Conservation (phyloP, 2,888 invertebrate genomes). For the Laspeyria flexula region DNA sequence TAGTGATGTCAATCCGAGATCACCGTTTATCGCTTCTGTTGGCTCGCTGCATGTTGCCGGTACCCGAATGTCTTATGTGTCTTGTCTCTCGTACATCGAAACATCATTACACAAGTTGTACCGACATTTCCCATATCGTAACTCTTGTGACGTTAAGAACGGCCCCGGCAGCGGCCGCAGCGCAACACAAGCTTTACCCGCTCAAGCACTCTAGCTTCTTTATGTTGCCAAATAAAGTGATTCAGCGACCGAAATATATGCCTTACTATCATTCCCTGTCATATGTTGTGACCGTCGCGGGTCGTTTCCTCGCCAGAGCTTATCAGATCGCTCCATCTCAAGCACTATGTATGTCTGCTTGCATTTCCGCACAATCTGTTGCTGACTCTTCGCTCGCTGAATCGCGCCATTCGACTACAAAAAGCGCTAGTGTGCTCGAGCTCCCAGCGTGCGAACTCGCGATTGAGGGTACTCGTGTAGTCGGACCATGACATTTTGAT, state of each 20-base stretch:
- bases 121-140: constrained; percentile 4
- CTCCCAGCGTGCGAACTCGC: constrained; percentile 51
- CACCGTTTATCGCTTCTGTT: constrained; percentile 77
- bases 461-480: constrained; percentile 76
- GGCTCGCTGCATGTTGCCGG: constrained; percentile 75
- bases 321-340: neutral
- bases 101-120: constrained; percentile 30
- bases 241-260: constrained; percentile 6
- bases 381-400: constrained; percentile 5
- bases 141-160: constrained; percentile 12
- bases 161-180: constrained; percentile 44
- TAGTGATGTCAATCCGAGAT: constrained; percentile 77
- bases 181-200: constrained; percentile 61
- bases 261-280: neutral
- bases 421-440: constrained; percentile 4
- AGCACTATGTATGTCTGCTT: neutral
- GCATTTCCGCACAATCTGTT: neutral
- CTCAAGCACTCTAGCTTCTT: constrained; percentile 37
- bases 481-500: constrained; percentile 84
- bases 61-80: constrained; percentile 45
- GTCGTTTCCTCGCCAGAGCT: neutral
- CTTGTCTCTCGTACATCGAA: constrained; percentile 32
- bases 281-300: neutral
- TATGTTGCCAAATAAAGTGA: constrained; percentile 4
- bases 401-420: constrained; percentile 6